Base-by-base conservation (phyloP, 2,888 invertebrate species). In the Hipparchia sbordonii region DNA sequence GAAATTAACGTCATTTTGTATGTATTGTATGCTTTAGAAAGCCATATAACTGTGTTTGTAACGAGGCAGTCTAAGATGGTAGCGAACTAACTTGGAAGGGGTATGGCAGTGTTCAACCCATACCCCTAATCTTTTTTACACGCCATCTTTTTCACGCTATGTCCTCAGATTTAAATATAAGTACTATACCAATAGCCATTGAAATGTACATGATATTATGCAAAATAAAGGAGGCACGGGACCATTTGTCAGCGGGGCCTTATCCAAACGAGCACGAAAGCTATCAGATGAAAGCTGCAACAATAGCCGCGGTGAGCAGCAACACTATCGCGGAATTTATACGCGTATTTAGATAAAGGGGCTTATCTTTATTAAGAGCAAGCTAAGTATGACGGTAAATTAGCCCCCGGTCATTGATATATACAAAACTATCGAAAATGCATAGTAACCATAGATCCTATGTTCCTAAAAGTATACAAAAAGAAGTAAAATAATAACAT, bases 371-470 rank as follows among this genome's bases (percentile, higher is more conserved):
- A 79, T 79, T 79, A 80, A 79, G 79, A 79, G 78, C 80, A 79
- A 78, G 77, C 77, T 80, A 81, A 81, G 80, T 82, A 78, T 77
- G 78, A 75, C 79, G 79, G 81, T 81, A 81, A 81, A 80, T 81
- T 81, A 81, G 78, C 79, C 76, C 72, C 51, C 54, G 66, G 45
- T 48, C 46, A 63, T 48, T 63, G 63, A 63, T 63, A 63, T 57
- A 7, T 8, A n/a, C 56, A 23, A 8, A 13, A 63, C n/a, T 23
- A 10, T 4, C 23, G 13, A n/a, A 13, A 46, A 13, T 13, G 46
- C 13, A 12, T 2, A 46, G 61, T n/a, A 2, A 6, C 7, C 46
- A 7, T 46, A n/a, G 6, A 54, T 54, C 6, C 12, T 54, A 13
- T n/a, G 54, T n/a, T 5, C 5, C n/a, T n/a, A 54, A 54, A 54